phyloP scores from a whole-genome alignment of 2,113 vertebrate species.

The Tragelaphus strepsiceros region DNA sequence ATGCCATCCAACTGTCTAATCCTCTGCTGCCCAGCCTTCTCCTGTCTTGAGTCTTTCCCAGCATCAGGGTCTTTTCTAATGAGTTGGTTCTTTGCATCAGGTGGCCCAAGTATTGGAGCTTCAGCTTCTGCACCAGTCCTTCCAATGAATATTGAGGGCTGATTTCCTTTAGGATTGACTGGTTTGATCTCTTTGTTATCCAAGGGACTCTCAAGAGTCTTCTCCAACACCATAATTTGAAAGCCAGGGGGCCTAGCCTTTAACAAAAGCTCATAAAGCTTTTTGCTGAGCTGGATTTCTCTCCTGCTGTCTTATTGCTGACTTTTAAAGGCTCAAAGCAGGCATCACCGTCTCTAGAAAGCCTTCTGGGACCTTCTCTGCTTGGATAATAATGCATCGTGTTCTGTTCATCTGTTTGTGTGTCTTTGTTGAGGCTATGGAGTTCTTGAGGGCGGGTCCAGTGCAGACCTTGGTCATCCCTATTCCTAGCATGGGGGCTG shows the following conservation, averaged over 20 bases:
- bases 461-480: background rate
- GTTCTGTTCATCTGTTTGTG: background rate
- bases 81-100: accelerated
- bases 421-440: background rate
- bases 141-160: background rate
- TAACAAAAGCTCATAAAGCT: background rate
- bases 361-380: background rate
- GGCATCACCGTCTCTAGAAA: background rate
- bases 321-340: background rate
- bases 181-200: background rate
- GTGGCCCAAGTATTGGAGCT: background rate
- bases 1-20: background rate
- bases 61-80: background rate
- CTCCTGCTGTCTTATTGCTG: background rate
- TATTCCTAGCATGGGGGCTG: background rate
- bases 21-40: background rate
- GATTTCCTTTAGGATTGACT: background rate
- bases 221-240: background rate
- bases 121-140: background rate
- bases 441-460: too few species aligned
- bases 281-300: background rate
- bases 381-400: background rate
- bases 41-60: background rate
- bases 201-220: background rate
- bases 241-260: background rate